phyloP scores from a whole-genome alignment of 2,797 vertebrate genomes.

The Amphiprion clarkii region DNA sequence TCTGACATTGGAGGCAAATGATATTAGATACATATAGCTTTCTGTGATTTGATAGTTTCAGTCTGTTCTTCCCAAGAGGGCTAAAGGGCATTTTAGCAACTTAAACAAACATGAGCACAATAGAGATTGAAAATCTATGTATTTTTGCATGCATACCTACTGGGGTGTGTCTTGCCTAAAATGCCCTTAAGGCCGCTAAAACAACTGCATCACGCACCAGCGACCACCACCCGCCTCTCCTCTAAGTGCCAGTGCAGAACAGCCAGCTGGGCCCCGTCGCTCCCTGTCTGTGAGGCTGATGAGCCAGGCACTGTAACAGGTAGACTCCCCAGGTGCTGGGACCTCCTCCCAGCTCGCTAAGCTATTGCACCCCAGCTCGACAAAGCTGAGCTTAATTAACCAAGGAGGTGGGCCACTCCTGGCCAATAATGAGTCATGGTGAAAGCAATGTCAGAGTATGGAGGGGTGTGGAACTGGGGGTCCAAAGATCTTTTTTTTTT shows the following conservation, averaged over 20 bases:
- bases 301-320: conserved; percentile 87
- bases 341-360: conserved; percentile 83
- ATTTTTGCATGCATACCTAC: conserved; percentile 26
- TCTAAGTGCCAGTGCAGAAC: conserved; percentile 58
- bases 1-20: not conserved
- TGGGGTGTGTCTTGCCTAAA: conserved; percentile 71
- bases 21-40: not conserved
- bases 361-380: conserved; percentile 89
- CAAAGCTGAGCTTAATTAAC: conserved; percentile 98
- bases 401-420: conserved; percentile 83
- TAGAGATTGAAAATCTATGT: not conserved
- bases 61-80: not conserved
- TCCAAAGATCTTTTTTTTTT: conserved; percentile 86
- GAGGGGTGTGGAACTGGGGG: conserved; percentile 81
- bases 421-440: conserved; percentile 85
- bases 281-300: conserved; percentile 77
- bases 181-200: conserved; percentile 86
- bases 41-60: not conserved
- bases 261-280: conserved; percentile 86
- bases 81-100: conserved; percentile 7
- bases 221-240: conserved; percentile 33
- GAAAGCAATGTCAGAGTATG: conserved; percentile 84
- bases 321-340: conserved; percentile 93
- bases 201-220: conserved; percentile 85
- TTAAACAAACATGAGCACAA: conserved; percentile 14